phyloP scores from a whole-genome alignment of 1,140 invertebrate species.

The Drosophila parabipectinata region DNA sequence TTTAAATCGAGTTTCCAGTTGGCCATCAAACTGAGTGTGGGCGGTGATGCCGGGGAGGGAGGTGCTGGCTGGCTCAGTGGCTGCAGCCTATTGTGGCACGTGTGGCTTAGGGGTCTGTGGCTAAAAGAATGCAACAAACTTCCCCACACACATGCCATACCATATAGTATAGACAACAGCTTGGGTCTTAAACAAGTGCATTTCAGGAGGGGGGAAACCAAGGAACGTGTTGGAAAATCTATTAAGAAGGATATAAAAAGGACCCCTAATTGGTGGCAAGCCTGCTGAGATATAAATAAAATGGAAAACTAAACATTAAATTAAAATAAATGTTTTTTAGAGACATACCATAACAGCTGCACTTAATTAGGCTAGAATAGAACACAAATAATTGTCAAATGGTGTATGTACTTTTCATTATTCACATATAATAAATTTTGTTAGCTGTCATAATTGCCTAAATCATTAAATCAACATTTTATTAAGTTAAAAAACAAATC shows the following conservation, averaged over 20 bases:
- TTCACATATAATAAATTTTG: too few species aligned
- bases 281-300: slow-evolving; percentile 15
- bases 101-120: slow-evolving; percentile 56
- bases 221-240: slow-evolving; percentile 35
- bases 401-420: too few species aligned
- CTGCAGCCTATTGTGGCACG: slow-evolving; percentile 66
- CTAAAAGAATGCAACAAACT: slow-evolving; percentile 20
- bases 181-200: slow-evolving; percentile 65
- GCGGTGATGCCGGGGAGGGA: neutral
- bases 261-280: slow-evolving; percentile 58
- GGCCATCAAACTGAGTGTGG: slow-evolving; percentile 40
- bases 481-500: too few species aligned
- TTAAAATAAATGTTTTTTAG: neutral
- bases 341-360: slow-evolving; percentile 22
- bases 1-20: slow-evolving; percentile 79
- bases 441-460: too few species aligned
- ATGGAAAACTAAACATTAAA: slow-evolving; percentile 7
- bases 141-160: neutral
- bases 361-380: slow-evolving; percentile 17
- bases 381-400: neutral
- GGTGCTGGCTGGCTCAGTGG: slow-evolving; percentile 9
- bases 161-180: slow-evolving; percentile 37
- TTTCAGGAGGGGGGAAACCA: slow-evolving; percentile 16
- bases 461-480: too few species aligned
- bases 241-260: slow-evolving; percentile 36